Base-by-base conservation (phyloP, 2,113 vertebrate genomes). In the Lepus europaeus region DNA sequence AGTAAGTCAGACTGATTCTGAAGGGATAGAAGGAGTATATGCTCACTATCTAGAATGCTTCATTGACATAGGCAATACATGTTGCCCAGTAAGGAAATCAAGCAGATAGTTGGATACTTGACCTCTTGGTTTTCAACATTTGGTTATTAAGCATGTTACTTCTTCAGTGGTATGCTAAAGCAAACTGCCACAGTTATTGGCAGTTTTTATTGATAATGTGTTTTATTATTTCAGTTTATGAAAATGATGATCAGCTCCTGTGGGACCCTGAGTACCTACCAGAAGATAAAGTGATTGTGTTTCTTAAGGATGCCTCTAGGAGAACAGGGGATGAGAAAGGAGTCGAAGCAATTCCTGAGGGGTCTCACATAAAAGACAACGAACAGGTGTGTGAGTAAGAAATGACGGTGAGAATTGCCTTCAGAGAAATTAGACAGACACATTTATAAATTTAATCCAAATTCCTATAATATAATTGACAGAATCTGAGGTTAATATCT, bases 231-330 rank as follows among this genome's bases (percentile, higher is more conserved):
- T 20, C 97, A 99, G 99, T 99, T 66, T 99, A 99, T 98, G 99
- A 99, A 97, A 99, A 99, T 2, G 99, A 99, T 63, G 99, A 99
- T 98, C 99, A 99, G 97, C 98, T 99, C 69, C 97, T 99, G 90
- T 99, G 99, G 99, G 99, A 99, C 90, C 99, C 99, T 0, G 99
- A 99, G 92, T 98, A 98, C 97, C 98, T 99, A 85, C 96, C 99
- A 5, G 99, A 99, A 98, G 98, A 99, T 31, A 99, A 99, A 98
- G 99, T 99, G 29, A 98, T 99, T 3, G 98, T 99, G 83, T 99
- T 99, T 98, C 98, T 99, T 31, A 99, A 98, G 0, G 99, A 99
- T 80, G 99, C 99, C 0, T 99, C 99, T 0, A 98, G 98, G 97
- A 98, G 99, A 90, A 99, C 99, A 0, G 99, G 99, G 13, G 99